Evolutionary conservation across 2,888 invertebrate genomes (phyloP).

Genomic region (Andrena fulva): DNA sequence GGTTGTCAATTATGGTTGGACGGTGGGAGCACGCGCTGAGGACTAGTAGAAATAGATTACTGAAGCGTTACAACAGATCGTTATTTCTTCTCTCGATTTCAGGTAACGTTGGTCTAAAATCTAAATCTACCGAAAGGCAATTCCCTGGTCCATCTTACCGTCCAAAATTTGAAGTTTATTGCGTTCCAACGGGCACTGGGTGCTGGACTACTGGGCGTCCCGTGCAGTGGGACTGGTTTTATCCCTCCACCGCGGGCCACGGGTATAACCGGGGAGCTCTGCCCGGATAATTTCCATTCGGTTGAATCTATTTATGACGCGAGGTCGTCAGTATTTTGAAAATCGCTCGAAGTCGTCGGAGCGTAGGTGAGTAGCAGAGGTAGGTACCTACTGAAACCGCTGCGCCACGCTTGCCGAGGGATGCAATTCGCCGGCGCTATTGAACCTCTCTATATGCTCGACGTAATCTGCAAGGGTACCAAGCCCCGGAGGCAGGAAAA

Average conservation of each 20-base stretch:
- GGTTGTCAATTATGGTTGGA: not conserved
- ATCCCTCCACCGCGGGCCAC: not conserved
- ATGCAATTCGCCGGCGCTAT: slow-evolving; percentile 50
- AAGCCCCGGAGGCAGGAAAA: slow-evolving; percentile 46
- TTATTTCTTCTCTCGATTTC: not conserved
- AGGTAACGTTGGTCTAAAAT: not conserved
- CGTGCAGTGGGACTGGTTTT: slow-evolving; percentile 20
- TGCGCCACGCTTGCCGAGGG: slow-evolving; percentile 23
- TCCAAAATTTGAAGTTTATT: slow-evolving; percentile 28
- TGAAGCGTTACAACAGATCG: not conserved
- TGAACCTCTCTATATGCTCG: slow-evolving; percentile 44
- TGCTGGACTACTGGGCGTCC: not conserved
- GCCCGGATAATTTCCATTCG: slow-evolving; percentile 63
- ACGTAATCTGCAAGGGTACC: slow-evolving; percentile 41
- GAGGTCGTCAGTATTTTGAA: slow-evolving; percentile 55
- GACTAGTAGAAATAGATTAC: not conserved
- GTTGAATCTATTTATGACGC: slow-evolving; percentile 62
- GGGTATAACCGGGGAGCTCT: not conserved
- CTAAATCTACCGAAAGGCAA: slow-evolving; percentile 11
- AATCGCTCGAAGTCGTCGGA: slow-evolving; percentile 39
- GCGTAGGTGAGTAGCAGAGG: slow-evolving; percentile 23
- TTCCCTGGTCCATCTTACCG: slow-evolving; percentile 11
- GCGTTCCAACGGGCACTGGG: not conserved
- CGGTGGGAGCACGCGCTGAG: not conserved
- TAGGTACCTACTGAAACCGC: slow-evolving; percentile 26